Conservation (phyloP, 2,888 invertebrate genomes). For the Polyommatus iphigenia region DNA sequence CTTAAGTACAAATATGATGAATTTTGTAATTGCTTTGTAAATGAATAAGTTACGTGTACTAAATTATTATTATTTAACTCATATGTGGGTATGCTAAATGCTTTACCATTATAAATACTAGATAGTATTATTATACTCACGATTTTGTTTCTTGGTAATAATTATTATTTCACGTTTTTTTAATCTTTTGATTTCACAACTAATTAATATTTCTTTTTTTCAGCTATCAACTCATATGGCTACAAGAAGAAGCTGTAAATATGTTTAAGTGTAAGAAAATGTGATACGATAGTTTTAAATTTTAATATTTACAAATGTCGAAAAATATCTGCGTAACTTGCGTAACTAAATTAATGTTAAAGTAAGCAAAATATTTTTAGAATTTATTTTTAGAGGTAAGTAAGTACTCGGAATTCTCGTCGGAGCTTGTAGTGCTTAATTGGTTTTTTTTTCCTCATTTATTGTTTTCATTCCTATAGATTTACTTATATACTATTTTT, state of each 20-base stretch:
- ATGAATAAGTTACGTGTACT: too few relatives aligned
- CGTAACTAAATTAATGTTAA: neutral
- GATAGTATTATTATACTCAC: too few relatives aligned
- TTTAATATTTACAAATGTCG: neutral
- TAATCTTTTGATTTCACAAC: too few relatives aligned
- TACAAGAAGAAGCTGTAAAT: slow-evolving; percentile 78
- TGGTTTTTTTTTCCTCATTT: neutral
- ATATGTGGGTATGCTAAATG: too few relatives aligned
- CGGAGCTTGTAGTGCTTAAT: neutral
- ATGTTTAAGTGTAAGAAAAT: slow-evolving; percentile 31
- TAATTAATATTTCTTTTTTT: slow-evolving; percentile 51
- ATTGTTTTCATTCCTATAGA: slow-evolving; percentile 22
- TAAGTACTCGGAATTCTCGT: neutral
- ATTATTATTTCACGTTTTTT: too few relatives aligned
- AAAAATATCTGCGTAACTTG: neutral
- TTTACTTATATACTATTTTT: neutral
- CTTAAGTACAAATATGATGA: too few relatives aligned
- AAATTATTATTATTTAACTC: too few relatives aligned
- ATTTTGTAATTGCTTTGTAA: too few relatives aligned
- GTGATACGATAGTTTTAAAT: slow-evolving; percentile 37
- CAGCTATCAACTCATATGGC: slow-evolving; percentile 87
- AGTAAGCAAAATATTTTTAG: neutral
- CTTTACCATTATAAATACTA: too few relatives aligned
- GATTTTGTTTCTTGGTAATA: too few relatives aligned
- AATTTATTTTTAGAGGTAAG: neutral